A percentile compares a stretch with the other conserved stretches of the same genome.
Conservation (phyloP, 2,797 vertebrate species). For the Peromyscus attwateri region DNA sequence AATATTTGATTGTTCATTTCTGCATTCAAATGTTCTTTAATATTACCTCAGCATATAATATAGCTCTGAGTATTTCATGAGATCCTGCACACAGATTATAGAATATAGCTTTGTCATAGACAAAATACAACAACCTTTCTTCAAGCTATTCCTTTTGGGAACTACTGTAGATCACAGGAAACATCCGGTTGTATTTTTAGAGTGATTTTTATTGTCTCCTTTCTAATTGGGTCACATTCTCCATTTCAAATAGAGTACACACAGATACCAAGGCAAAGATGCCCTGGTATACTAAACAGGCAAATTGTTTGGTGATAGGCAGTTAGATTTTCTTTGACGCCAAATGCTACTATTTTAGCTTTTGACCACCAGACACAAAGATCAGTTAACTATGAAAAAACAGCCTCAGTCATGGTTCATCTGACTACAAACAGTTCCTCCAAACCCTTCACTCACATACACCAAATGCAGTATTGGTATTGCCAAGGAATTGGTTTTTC, state of each 20-base stretch:
- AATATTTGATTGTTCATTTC: neutral
- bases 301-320: neutral
- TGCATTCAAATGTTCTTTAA: neutral
- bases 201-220: neutral
- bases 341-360: neutral
- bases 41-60: rapidly evolving
- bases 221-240: neutral
- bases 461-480: neutral
- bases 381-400: neutral
- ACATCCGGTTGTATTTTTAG: neutral
- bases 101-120: neutral
- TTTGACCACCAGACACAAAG: neutral
- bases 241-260: neutral
- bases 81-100: rapidly evolving
- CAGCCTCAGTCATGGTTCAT: neutral
- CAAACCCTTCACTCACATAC: neutral
- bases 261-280: neutral
- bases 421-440: neutral
- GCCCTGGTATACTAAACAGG: neutral
- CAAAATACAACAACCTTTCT: neutral
- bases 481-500: neutral
- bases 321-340: neutral
- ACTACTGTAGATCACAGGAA: neutral
- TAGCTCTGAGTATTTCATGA: neutral
- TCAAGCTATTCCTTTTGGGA: neutral